phyloP scores from a whole-genome alignment of 2,113 vertebrate species.

The Isurus oxyrinchus region DNA sequence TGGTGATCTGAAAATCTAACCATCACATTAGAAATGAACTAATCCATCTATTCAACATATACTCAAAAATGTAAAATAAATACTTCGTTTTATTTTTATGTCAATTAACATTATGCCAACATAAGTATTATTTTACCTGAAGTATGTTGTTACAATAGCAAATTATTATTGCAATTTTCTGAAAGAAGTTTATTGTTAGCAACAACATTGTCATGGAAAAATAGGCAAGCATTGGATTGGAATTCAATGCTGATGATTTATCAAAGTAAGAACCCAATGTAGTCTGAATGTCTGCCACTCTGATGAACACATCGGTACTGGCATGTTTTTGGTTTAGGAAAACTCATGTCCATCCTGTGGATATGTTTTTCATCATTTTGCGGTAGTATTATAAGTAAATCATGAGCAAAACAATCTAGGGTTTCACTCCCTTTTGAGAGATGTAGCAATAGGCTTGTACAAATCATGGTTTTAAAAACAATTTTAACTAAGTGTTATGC shows the following conservation, averaged over 20 bases:
- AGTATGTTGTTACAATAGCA: not conserved
- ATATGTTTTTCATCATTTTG: not conserved
- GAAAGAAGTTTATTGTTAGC: not conserved
- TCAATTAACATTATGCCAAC: not conserved
- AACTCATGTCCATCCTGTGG: not conserved
- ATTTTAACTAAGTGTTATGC: not conserved
- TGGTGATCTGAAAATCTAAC: not conserved
- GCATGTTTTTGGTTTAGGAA: not conserved
- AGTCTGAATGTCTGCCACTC: not conserved
- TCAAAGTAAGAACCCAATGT: not conserved
- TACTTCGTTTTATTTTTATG: not conserved
- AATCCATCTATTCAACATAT: not conserved
- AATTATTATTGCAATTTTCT: not conserved
- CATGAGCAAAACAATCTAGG: conserved; percentile 13
- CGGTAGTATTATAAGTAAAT: not conserved
- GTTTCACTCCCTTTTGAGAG: not conserved
- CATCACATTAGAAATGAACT: not conserved
- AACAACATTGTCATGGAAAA: not conserved
- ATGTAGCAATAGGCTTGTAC: not conserved
- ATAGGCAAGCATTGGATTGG: not conserved
- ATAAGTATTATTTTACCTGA: not conserved
- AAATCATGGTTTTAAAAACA: not conserved
- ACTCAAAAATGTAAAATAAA: not conserved
- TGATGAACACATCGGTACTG: not conserved
- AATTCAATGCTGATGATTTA: not conserved